These are phyloP conservation scores for Chironomus striatipennis DNA, from an alignment of 1,140 invertebrate genomes.

Conservation along the genomic window DNA sequence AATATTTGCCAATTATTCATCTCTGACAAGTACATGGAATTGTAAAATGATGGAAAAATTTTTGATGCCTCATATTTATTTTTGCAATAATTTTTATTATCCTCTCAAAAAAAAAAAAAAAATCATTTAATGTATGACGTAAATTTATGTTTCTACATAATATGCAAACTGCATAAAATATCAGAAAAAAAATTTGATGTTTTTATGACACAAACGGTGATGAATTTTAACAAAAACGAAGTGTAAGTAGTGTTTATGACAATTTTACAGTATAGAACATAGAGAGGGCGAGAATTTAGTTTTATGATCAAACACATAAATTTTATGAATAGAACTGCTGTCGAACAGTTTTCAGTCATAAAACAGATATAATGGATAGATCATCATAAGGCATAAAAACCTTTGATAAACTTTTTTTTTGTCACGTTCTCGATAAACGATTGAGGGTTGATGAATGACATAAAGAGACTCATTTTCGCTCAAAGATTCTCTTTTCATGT, in stretches of 20 bases:
- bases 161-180: too few relatives aligned
- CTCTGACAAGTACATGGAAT: too few relatives aligned
- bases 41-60: too few relatives aligned
- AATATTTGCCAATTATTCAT: too few relatives aligned
- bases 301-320: not conserved
- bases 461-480: not conserved
- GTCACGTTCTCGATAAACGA: not conserved
- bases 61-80: too few relatives aligned
- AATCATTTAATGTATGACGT: too few relatives aligned
- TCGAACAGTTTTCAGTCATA: not conserved
- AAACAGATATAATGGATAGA: not conserved
- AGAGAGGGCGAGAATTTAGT: not conserved
- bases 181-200: too few relatives aligned
- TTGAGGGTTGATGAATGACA: not conserved
- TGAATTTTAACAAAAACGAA: too few relatives aligned
- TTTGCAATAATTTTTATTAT: too few relatives aligned
- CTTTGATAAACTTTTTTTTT: constrained; percentile 9
- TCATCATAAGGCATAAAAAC: constrained; percentile 4
- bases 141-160: too few relatives aligned
- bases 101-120: too few relatives aligned
- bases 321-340: constrained; percentile 11
- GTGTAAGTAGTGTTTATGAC: not conserved
- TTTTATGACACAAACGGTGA: too few relatives aligned
- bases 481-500: not conserved
- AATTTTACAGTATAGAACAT: not conserved